Percentiles rank a stretch among this genome's conserved stretches.
Conservation (phyloP, 2,797 vertebrate species). For the Micrastur ruficollis region DNA sequence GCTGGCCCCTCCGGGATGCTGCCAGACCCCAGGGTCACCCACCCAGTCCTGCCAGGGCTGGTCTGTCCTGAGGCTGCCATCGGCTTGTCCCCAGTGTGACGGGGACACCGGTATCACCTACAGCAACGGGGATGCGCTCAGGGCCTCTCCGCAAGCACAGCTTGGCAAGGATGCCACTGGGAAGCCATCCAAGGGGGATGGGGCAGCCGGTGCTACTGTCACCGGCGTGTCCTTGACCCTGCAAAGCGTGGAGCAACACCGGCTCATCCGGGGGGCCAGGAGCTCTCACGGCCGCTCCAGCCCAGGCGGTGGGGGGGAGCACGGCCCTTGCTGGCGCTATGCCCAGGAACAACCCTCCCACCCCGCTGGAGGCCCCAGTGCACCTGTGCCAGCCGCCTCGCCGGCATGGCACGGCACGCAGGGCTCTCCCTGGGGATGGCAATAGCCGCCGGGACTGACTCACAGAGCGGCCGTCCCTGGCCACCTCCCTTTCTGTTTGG, state of each 20-base stretch:
- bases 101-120: neutral
- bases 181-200: neutral
- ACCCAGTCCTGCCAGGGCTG: accelerated
- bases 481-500: neutral
- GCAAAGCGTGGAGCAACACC: accelerated
- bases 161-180: neutral
- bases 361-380: neutral
- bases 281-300: neutral
- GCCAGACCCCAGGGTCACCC: neutral
- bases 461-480: neutral
- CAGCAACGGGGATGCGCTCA: accelerated
- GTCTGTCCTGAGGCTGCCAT: neutral
- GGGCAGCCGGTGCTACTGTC: neutral
- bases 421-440: neutral
- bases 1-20: neutral
- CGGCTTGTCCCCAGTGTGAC: accelerated
- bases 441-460: neutral
- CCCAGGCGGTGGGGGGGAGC: neutral
- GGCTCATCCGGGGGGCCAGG: neutral
- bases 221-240: neutral
- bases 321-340: accelerated
- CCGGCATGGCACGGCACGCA: neutral
- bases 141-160: neutral
- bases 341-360: neutral
- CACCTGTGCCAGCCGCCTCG: neutral